Base-by-base conservation (phyloP, 1,140 invertebrate species). In the Drosophila funebris region DNA sequence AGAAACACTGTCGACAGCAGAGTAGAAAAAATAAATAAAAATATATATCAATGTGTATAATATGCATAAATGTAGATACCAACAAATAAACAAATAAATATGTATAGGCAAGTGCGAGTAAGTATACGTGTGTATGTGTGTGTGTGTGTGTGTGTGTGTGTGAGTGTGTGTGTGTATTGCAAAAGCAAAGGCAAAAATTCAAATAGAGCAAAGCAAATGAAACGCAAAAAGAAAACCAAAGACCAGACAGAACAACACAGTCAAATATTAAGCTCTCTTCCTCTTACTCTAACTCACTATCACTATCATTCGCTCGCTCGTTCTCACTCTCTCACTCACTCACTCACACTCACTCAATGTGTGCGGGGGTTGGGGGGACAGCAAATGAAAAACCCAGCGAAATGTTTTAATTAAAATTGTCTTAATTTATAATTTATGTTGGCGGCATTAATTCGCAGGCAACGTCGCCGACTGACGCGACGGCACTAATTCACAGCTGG, bases 331-430 rank as follows among this genome's bases (percentile, higher is more conserved):
- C 14, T 18, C 60, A n/a, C n/a, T 0, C 44, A n/a, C n/a, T 39
- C 7, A 9, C 44, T 29, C 44, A 2, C 18, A 33, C 56, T 9
- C 1, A 2, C 5, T 9, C 9, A 29, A 20, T 14, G n/a, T 4
- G 13, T n/a, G 9, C 1, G 16, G 43, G 16, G 48, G 7, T 33
- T n/a, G n/a, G n/a, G n/a, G n/a, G n/a, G n/a, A n/a, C n/a, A n/a
- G 24, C 11, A 13, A 44, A 50, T 48, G 48, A 69, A 62, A 69
- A 69, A 48, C 60, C 57, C 67, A 85, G 57, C 41, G 60, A 78
- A 80, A 87, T 85, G 77, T 71, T 85, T 85, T 81, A 87, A 85
- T 81, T 87, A 81, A 87, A 81, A 87, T 81, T 78, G 81, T 82
- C 74, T 85, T 87, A 78, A 87, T 68, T 85, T 85, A 80, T 85